These are phyloP conservation scores for Ptychochromis oligacanthus DNA, from an alignment of 2,113 vertebrate species.

Conservation along the genomic window DNA sequence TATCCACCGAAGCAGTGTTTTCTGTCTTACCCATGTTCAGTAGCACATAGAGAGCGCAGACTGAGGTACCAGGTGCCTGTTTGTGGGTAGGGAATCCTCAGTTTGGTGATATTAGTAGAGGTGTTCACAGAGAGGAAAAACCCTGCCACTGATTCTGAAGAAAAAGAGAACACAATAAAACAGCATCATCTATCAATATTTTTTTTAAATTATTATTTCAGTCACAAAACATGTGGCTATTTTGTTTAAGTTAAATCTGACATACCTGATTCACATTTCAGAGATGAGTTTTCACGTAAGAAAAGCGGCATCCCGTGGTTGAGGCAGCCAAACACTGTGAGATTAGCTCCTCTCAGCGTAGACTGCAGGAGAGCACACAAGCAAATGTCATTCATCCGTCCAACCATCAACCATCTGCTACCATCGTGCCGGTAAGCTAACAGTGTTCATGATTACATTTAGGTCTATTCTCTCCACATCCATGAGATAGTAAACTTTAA, in stretches of 20 bases:
- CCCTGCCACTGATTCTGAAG: slow-evolving; percentile 85
- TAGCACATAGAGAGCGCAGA: slow-evolving; percentile 89
- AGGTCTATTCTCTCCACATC: slow-evolving; percentile 40
- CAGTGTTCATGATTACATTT: slow-evolving; percentile 38
- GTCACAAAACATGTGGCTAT: not conserved
- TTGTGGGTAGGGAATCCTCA: slow-evolving; percentile 95
- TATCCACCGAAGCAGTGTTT: not conserved
- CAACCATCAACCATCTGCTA: slow-evolving; percentile 60
- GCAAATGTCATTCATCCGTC: slow-evolving; percentile 45
- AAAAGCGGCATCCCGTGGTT: slow-evolving; percentile 93
- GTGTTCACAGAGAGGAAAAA: slow-evolving; percentile 89
- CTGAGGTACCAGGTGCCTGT: slow-evolving; percentile 97
- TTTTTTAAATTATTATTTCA: not conserved
- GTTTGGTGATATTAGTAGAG: slow-evolving; percentile 85
- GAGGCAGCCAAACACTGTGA: slow-evolving; percentile 94
- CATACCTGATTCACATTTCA: slow-evolving; percentile 93
- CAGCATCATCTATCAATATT: not conserved
- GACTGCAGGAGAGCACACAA: slow-evolving; percentile 79
- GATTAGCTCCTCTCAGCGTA: slow-evolving; percentile 87
- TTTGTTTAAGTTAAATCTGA: not conserved
- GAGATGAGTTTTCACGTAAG: slow-evolving; percentile 82
- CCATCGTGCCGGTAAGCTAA: slow-evolving; percentile 21
- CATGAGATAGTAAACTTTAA: slow-evolving; percentile 52
- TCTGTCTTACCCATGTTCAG: slow-evolving; percentile 84
- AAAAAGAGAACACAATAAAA: not conserved